Evolutionary conservation across 2,888 invertebrate species (phyloP), one percentile per base, ranked within the genome.

Genomic region (Drosophila ustulata): DNA sequence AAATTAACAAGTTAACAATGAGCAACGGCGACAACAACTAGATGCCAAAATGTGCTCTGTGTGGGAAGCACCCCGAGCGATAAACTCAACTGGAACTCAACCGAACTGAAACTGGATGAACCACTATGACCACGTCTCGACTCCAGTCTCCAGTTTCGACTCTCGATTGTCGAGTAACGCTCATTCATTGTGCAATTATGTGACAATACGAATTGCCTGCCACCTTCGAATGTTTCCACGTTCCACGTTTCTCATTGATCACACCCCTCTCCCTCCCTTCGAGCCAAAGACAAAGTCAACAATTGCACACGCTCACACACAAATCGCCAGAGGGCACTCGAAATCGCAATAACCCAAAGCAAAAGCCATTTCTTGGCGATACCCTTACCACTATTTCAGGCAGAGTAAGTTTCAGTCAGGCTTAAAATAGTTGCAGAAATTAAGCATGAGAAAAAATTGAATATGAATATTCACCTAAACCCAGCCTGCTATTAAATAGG

Each of bases 1-100:
- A 90, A 90, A 90, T 90, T 89, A 89, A 89, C 90, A 85, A 87
- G 77, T 82, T 82, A 87, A 89, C 90, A 90, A 90, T 85, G 75
- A 52, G 43, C 28, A 52, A 41, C n/a, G 11, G 37, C 64, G 43
- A 61, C 51, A 45, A 53, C 13, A 47, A 47, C 28, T 11, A 13
- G 46, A 26, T 28, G 53, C 8, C 25, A 23, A 47, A 47, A 46
- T 53, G 30, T 30, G 30, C 30, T 56, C 62, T 82, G 86, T 82
- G 86, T 88, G 86, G 86, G 86, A 88, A 88, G 76, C 86, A 82
- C 82, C 82, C 86, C 69, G 67, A 77, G 86, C 80, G 47, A 66
- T 23, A 53, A 55, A 68, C 37, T 57, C 34, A 59, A 59, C 43
- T 68, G 55, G 37, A 37, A 37, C 37, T 11, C n/a, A 11, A 37